A percentile compares a stretch with the other conserved stretches of the same genome.
phyloP scores from a whole-genome alignment of 2,888 invertebrate species.

The Seira ritae region DNA sequence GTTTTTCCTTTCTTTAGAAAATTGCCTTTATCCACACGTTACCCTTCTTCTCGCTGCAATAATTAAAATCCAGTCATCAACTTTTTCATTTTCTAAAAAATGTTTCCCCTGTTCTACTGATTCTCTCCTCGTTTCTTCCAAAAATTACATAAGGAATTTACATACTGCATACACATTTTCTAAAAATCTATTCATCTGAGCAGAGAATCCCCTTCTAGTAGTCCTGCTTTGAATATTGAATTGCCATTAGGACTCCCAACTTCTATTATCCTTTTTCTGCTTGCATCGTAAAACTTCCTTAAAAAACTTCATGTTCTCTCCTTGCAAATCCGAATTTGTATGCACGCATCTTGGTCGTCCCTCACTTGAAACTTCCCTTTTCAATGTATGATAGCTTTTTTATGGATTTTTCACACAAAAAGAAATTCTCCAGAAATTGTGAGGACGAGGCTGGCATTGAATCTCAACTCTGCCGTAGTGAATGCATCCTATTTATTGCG shows the following conservation, averaged over 20 bases:
- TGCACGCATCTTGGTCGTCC: not conserved
- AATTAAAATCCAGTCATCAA: not conserved
- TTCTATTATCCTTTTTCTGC: not conserved
- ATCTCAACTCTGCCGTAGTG: not conserved
- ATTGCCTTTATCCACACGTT: not conserved
- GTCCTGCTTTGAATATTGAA: conserved; percentile 26
- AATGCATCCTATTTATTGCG: not conserved
- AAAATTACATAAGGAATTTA: not conserved
- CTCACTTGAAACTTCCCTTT: not conserved
- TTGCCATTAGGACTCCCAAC: not conserved
- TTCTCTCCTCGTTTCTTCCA: no score
- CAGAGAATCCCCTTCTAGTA: not conserved
- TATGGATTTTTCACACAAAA: not conserved
- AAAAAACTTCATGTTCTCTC: not conserved
- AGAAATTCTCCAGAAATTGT: not conserved
- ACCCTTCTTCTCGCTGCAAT: not conserved
- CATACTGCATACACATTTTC: not conserved
- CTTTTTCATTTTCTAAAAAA: no score
- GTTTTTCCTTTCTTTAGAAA: not conserved
- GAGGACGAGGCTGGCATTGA: not conserved
- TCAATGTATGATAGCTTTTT: not conserved
- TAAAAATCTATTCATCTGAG: not conserved
- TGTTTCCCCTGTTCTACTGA: no score
- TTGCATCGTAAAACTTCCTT: not conserved
- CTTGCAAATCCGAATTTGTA: not conserved